phyloP scores from a whole-genome alignment of 1,140 invertebrate genomes.

The Pristionchus pacificus region DNA sequence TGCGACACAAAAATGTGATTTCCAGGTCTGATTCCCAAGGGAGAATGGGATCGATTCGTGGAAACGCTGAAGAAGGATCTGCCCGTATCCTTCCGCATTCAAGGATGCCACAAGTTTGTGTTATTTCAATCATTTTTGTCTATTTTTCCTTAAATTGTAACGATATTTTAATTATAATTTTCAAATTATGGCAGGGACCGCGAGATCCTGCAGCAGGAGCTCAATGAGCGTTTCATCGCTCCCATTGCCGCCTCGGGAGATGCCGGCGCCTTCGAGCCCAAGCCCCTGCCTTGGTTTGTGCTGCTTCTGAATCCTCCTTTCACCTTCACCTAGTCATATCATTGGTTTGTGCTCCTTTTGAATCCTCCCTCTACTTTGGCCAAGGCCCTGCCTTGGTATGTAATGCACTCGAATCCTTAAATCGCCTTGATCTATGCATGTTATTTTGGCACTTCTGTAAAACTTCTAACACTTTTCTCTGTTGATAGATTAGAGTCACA shows the following conservation, averaged over 20 bases:
- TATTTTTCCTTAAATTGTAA: too few species aligned
- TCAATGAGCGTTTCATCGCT: conserved; percentile 32
- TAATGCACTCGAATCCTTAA: too few species aligned
- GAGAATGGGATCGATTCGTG: conserved; percentile 29
- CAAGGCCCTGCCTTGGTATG: not conserved
- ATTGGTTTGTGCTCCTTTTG: not conserved
- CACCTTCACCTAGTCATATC: not conserved
- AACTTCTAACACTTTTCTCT: not conserved
- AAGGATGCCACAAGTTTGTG: conserved; percentile 37
- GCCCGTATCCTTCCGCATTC: conserved; percentile 32
- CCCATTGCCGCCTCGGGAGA: conserved; percentile 23
- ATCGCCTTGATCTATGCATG: too few species aligned
- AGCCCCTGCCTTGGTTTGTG: conserved; percentile 28
- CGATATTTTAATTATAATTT: too few species aligned
- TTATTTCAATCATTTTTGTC: not conserved
- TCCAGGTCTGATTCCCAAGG: conserved; percentile 21
- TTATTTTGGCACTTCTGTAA: too few species aligned
- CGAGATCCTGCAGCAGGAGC: conserved; percentile 29
- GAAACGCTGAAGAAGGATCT: conserved; percentile 28
- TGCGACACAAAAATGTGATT: not conserved
- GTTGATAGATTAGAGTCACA: not conserved
- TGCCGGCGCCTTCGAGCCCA: conserved; percentile 26
- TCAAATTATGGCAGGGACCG: conserved; percentile 24
- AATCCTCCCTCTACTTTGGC: not conserved
- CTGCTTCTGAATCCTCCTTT: not conserved